A percentile compares a stretch with the other conserved stretches of the same genome.
These are phyloP conservation scores for Jacana jacana DNA, from an alignment of 2,113 vertebrate genomes.

Conservation along the genomic window DNA sequence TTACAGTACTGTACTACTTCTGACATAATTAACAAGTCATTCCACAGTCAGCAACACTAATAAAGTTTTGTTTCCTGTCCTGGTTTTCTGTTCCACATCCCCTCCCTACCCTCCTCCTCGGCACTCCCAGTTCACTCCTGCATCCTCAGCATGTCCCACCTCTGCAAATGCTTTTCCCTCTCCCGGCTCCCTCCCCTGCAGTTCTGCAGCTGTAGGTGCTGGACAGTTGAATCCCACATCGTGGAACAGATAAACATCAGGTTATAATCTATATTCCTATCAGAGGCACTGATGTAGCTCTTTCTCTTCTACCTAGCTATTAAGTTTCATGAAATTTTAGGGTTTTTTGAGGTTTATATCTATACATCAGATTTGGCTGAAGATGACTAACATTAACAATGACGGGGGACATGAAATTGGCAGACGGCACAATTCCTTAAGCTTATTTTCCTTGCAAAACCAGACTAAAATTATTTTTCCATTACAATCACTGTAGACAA, in stretches of 20 bases:
- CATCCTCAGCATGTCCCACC: not conserved
- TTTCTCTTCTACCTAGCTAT: not conserved
- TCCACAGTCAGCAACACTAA: not conserved
- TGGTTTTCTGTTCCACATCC: not conserved
- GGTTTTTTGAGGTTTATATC: not conserved
- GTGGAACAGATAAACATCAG: not conserved
- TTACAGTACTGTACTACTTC: not conserved
- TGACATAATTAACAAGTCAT: not conserved
- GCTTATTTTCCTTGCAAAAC: slow-evolving; percentile 20
- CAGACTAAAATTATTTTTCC: slow-evolving; percentile 40
- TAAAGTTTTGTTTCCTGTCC: not conserved
- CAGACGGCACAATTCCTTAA: not conserved
- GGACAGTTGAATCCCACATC: not conserved
- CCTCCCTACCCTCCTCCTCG: not conserved
- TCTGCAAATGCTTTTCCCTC: not conserved
- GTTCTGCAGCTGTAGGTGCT: not conserved
- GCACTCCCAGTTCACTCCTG: not conserved
- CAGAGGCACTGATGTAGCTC: not conserved
- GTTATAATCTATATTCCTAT: not conserved
- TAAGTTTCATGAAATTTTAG: not conserved
- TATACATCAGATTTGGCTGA: not conserved
- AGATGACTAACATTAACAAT: not conserved
- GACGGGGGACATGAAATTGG: not conserved
- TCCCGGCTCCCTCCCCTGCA: not conserved
- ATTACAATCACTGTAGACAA: not conserved